Evolutionary conservation across 35 echinoderm and acorn worm genomes (phyloP).

Genomic region (Patiria miniata): DNA sequence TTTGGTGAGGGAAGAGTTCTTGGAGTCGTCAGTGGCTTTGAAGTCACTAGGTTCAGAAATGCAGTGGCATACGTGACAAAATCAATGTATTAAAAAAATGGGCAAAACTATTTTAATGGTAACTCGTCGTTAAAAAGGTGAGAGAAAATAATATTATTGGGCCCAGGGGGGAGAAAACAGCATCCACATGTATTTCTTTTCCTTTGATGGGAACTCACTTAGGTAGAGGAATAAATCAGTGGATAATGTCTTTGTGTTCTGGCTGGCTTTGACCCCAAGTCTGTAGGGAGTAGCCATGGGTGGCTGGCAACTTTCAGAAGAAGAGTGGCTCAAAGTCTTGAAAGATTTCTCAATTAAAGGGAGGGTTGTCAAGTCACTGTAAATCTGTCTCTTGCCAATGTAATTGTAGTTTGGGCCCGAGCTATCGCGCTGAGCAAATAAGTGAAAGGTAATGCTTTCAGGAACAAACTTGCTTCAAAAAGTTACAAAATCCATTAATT

Average conservation of each 20-base stretch:
- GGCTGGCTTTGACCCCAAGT: neutral
- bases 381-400: too few species aligned
- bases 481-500: too few species aligned
- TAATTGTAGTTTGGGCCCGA: too few species aligned
- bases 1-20: too few species aligned
- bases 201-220: neutral
- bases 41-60: neutral
- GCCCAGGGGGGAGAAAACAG: neutral
- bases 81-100: neutral
- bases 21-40: too few species aligned
- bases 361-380: neutral
- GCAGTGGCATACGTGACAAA: neutral
- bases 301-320: neutral
- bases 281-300: neutral
- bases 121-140: neutral
- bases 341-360: constrained; percentile 31
- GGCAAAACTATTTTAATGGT: neutral
- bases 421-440: too few species aligned
- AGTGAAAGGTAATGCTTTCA: too few species aligned
- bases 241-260: neutral
- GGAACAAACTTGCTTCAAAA: too few species aligned
- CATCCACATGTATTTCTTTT: neutral
- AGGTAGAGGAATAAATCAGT: neutral
- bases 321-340: neutral
- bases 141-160: constrained; percentile 19